phyloP scores from a whole-genome alignment of 2,888 invertebrate genomes.

The Julus scandinavius region DNA sequence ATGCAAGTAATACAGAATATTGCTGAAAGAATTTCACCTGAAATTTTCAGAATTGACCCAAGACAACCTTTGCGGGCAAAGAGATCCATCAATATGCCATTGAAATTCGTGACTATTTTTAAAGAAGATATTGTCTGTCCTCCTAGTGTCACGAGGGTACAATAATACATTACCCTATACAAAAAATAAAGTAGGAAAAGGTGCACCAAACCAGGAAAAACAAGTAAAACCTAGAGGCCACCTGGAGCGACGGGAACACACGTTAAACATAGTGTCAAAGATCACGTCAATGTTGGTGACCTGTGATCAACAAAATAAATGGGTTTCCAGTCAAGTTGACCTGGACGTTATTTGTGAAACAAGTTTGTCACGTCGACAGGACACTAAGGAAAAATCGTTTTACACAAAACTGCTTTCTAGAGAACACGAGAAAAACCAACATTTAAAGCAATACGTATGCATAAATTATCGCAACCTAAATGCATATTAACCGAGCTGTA shows the following conservation, averaged over 20 bases:
- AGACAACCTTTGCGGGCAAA: too few species aligned
- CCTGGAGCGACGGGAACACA: constrained; percentile 2
- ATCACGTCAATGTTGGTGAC: neutral
- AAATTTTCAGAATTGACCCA: too few species aligned
- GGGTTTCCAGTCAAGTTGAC: neutral
- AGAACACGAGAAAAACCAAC: neutral
- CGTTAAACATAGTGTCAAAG: neutral
- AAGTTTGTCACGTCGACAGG: neutral
- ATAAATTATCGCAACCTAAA: neutral
- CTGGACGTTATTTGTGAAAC: neutral
- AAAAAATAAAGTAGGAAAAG: neutral
- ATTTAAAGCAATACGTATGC: neutral
- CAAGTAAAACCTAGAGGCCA: neutral
- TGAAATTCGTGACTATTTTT: neutral
- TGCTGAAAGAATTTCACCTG: too few species aligned
- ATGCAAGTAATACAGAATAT: too few species aligned
- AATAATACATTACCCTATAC: neutral
- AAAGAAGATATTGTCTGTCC: neutral
- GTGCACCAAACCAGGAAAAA: constrained; percentile 11
- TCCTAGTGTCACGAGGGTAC: neutral
- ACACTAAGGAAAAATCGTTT: neutral
- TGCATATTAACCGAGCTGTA: neutral
- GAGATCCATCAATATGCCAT: neutral
- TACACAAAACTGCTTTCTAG: neutral
- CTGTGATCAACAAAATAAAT: neutral